Percentiles rank a stretch among this genome's conserved stretches.
Conservation (phyloP, 2,888 invertebrate genomes). For the Meghimatium bilineatum region DNA sequence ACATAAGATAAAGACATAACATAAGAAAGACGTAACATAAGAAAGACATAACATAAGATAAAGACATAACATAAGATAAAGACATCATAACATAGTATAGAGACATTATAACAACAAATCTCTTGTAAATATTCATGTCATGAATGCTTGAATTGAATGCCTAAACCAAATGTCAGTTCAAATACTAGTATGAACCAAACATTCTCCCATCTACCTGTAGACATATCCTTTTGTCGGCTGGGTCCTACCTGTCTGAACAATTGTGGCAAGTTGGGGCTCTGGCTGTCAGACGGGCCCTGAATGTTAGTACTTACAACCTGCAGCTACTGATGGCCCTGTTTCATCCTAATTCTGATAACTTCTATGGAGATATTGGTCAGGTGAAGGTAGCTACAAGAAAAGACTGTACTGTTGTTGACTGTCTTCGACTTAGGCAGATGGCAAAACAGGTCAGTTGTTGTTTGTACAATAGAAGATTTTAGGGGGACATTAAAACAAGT, state of each 20-base stretch:
- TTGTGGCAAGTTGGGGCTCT: constrained; percentile 92
- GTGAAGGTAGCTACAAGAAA: constrained; percentile 94
- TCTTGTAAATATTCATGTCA: no score
- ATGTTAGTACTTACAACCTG: constrained; percentile 87
- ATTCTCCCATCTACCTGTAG: constrained; percentile 57
- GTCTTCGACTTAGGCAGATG: constrained; percentile 89
- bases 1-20: no score
- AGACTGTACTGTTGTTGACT: constrained; percentile 90
- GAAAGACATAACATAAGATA: no score
- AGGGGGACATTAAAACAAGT: no score
- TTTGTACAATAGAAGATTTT: neutral
- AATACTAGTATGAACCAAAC: no score
- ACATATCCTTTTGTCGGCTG: constrained; percentile 85
- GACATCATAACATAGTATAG: no score
- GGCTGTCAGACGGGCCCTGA: constrained; percentile 89
- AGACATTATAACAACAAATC: no score
- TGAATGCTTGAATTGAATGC: no score
- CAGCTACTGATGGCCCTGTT: constrained; percentile 93
- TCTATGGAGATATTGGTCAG: constrained; percentile 90
- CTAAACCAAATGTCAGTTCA: no score
- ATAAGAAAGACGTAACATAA: no score
- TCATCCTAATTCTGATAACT: constrained; percentile 93
- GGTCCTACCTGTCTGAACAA: constrained; percentile 83
- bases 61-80: no score
- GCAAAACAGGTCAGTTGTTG: constrained; percentile 87